A percentile compares a stretch with the other conserved stretches of the same genome.
phyloP scores from a whole-genome alignment of 2,797 vertebrate species.

The Astyanax mexicanus region DNA sequence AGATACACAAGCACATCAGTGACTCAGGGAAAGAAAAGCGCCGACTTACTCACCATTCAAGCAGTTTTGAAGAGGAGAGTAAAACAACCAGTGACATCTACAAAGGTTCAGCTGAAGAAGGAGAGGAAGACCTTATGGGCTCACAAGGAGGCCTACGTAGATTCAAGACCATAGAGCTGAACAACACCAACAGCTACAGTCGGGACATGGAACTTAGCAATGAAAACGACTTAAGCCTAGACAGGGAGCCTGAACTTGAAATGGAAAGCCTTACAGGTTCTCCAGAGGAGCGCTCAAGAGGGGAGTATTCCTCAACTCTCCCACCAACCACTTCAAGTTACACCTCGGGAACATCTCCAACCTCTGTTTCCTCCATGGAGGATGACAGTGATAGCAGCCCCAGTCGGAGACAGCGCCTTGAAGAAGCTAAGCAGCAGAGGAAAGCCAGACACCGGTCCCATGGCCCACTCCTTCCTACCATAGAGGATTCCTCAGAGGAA shows the following conservation, averaged over 20 bases:
- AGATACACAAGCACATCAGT: slow-evolving; percentile 80
- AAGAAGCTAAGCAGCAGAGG: slow-evolving; percentile 97
- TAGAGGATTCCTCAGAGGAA: slow-evolving; percentile 98
- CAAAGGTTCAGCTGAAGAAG: slow-evolving; percentile 78
- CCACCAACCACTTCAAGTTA: slow-evolving; percentile 96
- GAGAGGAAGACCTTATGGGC: slow-evolving; percentile 86
- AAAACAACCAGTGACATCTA: slow-evolving; percentile 83
- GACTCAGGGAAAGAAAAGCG: slow-evolving; percentile 91
- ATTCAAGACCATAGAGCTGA: slow-evolving; percentile 98
- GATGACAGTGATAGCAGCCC: slow-evolving; percentile 99
- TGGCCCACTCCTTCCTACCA: slow-evolving; percentile 95
- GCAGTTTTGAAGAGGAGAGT: slow-evolving; percentile 88
- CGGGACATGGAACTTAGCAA: slow-evolving; percentile 88
- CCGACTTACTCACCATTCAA: slow-evolving; percentile 86
- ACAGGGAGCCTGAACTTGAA: slow-evolving; percentile 95
- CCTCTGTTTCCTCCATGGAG: slow-evolving; percentile 96
- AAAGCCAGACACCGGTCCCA: slow-evolving; percentile 97
- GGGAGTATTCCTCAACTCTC: slow-evolving; percentile 95
- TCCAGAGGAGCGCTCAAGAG: slow-evolving; percentile 94
- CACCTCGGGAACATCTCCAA: slow-evolving; percentile 95
- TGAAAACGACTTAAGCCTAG: slow-evolving; percentile 87
- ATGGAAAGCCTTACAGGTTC: slow-evolving; percentile 99
- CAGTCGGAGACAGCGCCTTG: slow-evolving; percentile 92
- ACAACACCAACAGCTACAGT: slow-evolving; percentile 91
- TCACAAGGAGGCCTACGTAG: slow-evolving; percentile 93